Evolutionary conservation across 1,140 invertebrate genomes (phyloP).

Genomic region (Nixonia krombeini): DNA sequence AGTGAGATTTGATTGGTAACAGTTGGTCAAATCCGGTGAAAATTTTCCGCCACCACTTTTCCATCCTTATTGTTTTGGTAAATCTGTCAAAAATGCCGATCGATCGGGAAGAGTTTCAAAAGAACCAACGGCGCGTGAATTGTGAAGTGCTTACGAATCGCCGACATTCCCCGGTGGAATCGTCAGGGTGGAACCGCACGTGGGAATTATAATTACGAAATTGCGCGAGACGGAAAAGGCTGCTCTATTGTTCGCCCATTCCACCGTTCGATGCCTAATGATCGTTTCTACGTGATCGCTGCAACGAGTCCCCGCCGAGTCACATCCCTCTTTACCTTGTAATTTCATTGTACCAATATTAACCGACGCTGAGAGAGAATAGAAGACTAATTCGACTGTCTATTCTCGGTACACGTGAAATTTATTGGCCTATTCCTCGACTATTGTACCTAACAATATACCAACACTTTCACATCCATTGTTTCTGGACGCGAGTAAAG

Average conservation of each 20-base stretch:
- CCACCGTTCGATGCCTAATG: conserved; percentile 47
- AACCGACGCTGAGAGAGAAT: conserved; percentile 12
- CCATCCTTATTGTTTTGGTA: too few relatives aligned
- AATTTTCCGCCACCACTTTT: too few relatives aligned
- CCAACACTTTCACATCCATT: too few relatives aligned
- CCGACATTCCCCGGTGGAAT: conserved; percentile 1
- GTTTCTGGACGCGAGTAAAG: too few relatives aligned
- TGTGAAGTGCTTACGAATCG: conserved; percentile 32
- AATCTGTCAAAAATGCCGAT: too few relatives aligned
- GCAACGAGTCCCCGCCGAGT: conserved; percentile 34
- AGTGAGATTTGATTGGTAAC: too few relatives aligned
- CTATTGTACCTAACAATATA: too few relatives aligned
- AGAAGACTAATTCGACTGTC: conserved; percentile 1
- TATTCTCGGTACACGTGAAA: background rate
- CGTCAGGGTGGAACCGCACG: conserved; percentile 26
- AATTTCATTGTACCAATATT: conserved; percentile 30
- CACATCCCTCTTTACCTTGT: conserved; percentile 26
- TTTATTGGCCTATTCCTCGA: too few relatives aligned
- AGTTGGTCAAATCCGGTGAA: too few relatives aligned
- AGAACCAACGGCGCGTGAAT: too few relatives aligned
- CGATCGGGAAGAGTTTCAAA: too few relatives aligned
- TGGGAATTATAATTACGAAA: conserved; percentile 50
- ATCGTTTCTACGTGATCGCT: conserved; percentile 45
- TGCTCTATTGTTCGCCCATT: conserved; percentile 31
- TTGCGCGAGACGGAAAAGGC: conserved; percentile 21